phyloP scores from a whole-genome alignment of 2,888 invertebrate species.

The Trypoxylon attenuatum region DNA sequence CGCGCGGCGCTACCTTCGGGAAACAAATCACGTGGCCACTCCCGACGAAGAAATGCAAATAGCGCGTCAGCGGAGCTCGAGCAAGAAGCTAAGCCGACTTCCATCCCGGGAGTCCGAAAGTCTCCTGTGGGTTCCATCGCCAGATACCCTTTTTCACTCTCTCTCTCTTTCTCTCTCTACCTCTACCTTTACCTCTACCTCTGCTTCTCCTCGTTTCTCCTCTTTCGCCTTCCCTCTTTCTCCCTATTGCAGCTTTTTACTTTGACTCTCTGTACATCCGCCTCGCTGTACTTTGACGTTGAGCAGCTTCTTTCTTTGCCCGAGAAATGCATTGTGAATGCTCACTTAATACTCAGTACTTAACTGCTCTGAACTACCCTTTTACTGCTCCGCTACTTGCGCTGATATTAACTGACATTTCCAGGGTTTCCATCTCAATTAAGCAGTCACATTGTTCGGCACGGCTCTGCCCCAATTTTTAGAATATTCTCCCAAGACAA shows the following conservation, averaged over 20 bases:
- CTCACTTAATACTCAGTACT: not conserved
- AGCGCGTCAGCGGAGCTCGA: not conserved
- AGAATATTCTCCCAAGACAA: not conserved
- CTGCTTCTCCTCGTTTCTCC: not conserved
- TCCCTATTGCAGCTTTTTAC: not conserved
- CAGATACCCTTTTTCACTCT: constrained; percentile 5
- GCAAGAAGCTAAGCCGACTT: not conserved
- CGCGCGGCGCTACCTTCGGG: constrained; percentile 6
- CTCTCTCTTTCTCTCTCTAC: not conserved
- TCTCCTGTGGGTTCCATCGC: constrained; percentile 21
- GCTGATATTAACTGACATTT: not conserved
- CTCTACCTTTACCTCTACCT: not conserved
- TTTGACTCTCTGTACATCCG: not conserved
- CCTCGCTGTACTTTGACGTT: no score
- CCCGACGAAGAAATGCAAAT: constrained; percentile 39
- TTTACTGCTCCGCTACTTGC: not conserved
- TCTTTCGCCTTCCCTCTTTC: not conserved
- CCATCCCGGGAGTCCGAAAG: constrained; percentile 1
- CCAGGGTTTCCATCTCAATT: not conserved
- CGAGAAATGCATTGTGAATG: not conserved
- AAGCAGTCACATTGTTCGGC: not conserved
- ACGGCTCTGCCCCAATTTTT: not conserved
- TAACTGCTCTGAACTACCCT: not conserved
- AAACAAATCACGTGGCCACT: constrained; percentile 32
- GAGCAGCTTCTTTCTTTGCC: not conserved